phyloP scores from a whole-genome alignment of 2,888 invertebrate genomes.

The Iphiclides podalirius region DNA sequence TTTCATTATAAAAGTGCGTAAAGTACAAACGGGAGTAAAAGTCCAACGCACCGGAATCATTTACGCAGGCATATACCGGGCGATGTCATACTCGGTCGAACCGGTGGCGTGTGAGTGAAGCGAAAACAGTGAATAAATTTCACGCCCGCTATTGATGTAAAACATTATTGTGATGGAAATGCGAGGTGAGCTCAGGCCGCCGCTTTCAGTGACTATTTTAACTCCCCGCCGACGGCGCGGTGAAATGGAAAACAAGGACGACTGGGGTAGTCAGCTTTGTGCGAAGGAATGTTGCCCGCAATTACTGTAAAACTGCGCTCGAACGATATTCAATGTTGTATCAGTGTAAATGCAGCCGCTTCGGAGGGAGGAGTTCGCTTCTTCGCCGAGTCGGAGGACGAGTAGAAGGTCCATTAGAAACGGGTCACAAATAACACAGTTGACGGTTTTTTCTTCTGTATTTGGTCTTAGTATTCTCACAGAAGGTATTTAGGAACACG shows the following conservation, averaged over 20 bases:
- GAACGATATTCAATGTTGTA: background rate
- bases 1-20: too few relatives aligned
- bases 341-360: too few relatives aligned
- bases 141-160: constrained; percentile 38
- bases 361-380: too few relatives aligned
- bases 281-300: background rate
- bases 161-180: constrained; percentile 42
- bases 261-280: constrained; percentile 16
- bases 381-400: too few relatives aligned
- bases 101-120: constrained; percentile 36
- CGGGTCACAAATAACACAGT: too few relatives aligned
- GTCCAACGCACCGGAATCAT: too few relatives aligned
- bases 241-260: constrained; percentile 32
- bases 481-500: too few relatives aligned
- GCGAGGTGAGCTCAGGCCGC: constrained; percentile 34
- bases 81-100: background rate
- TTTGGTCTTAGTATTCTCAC: too few relatives aligned
- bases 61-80: too few relatives aligned
- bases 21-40: too few relatives aligned
- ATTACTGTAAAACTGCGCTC: constrained; percentile 12
- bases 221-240: constrained; percentile 36
- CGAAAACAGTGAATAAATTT: constrained; percentile 46
- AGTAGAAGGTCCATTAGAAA: too few relatives aligned
- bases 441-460: too few relatives aligned
- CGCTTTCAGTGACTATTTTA: constrained; percentile 38